A percentile compares a stretch with the other conserved stretches of the same genome.
Evolutionary conservation across 2,888 invertebrate genomes (phyloP).

Genomic region (Alloplasta piceator): DNA sequence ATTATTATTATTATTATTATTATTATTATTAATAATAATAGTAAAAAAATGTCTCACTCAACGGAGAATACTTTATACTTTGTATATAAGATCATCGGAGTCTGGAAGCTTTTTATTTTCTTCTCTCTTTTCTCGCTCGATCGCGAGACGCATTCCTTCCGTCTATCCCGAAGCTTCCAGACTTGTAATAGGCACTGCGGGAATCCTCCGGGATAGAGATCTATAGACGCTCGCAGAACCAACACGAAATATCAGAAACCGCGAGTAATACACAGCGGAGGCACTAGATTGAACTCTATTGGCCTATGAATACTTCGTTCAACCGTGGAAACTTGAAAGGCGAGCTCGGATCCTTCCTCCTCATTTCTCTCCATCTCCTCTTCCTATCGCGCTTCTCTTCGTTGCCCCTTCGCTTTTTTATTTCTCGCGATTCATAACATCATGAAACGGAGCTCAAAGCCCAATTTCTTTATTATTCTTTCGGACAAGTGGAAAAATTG

Average conservation of each 20-base stretch:
- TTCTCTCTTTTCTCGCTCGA: conserved; percentile 16
- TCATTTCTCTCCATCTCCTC: neutral
- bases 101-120: conserved; percentile 28
- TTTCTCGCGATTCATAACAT: neutral
- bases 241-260: conserved; percentile 15
- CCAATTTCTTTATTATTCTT: neutral
- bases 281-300: conserved; percentile 58
- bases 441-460: neutral
- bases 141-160: conserved; percentile 52
- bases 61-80: too few relatives aligned
- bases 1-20: too few relatives aligned
- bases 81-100: neutral
- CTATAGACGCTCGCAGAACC: conserved; percentile 3
- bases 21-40: too few relatives aligned
- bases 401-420: neutral
- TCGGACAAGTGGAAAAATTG: neutral
- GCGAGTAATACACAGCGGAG: conserved; percentile 5
- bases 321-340: conserved; percentile 3
- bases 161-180: conserved; percentile 53
- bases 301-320: conserved; percentile 42
- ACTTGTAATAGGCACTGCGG: conserved; percentile 41
- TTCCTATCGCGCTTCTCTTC: neutral
- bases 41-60: too few relatives aligned
- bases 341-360: neutral
- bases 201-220: conserved; percentile 17